Base-by-base conservation (phyloP, 92 coral and sea anemone genomes). In the Phenganax marumi region DNA sequence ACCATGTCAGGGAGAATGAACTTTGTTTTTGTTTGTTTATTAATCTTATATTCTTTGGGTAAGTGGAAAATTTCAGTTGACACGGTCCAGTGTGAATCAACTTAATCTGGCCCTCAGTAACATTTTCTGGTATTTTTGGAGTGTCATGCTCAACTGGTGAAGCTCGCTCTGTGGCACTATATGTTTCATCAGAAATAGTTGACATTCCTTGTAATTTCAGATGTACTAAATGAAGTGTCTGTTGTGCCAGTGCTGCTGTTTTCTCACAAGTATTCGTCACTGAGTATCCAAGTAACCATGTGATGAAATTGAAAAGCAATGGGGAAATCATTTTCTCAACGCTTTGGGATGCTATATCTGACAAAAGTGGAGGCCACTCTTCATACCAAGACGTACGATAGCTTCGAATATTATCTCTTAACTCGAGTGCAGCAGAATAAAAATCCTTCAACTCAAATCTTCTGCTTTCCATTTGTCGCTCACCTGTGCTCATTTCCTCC, bases 291-390 rank as follows among this genome's bases (percentile, higher is more conserved):
- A 84, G 84, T 47, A 84, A 58, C 84, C 84, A 84, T 61, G 87
- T 8, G 71, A 84, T 56, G 56, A 84, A 84, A 70, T 84, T 84
- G 43, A 84, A 84, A 3, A 75, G 56, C n/a, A 52, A 23, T 56
- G 87, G 87, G 68, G 84, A 75, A 19, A 84, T 81, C 71, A 84
- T 25, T 72, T 61, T 84, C 22, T 61, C 74, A 56, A 84, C 87
- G 52, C 83, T 84, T 14, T 62, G 81, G 47, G 71, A 78, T 23
- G 83, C 55, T 17, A 83, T 83, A 53, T 73, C 83, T 22, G 82
- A 83, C 33, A 81, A 62, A 75, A 83, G 83, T 83, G 83, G 87
- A 72, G 84, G 87, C 75, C 87, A 84, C 53, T 64, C 49, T 48
- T 84, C 74, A 57, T 84, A 84, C 87, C 83, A 84, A 56, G 84